phyloP scores from a whole-genome alignment of 2,888 invertebrate genomes.

The Cheilosia vulpina region DNA sequence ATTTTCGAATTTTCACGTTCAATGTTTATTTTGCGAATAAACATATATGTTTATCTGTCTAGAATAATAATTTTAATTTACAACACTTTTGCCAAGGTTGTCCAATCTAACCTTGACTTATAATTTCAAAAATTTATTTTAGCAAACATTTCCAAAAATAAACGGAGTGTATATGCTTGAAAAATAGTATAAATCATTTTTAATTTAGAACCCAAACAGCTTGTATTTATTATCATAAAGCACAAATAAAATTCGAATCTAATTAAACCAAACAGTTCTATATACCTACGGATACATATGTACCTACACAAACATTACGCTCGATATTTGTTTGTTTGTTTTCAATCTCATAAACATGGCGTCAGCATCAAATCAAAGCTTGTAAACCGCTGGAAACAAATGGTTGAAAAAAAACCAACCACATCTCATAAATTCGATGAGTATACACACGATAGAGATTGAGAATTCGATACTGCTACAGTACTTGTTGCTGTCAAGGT shows the following conservation, averaged over 20 bases:
- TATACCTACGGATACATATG: background rate
- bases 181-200: background rate
- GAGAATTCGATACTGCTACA: conserved; percentile 19
- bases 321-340: conserved; percentile 1
- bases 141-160: conserved; percentile 7
- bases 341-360: conserved; percentile 38
- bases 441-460: conserved; percentile 33
- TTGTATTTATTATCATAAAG: conserved; percentile 39
- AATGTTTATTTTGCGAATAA: background rate
- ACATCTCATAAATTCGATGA: conserved; percentile 36
- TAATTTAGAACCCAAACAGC: conserved; percentile 15
- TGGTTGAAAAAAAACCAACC: background rate
- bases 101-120: background rate
- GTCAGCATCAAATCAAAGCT: conserved; percentile 42
- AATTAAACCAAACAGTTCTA: conserved; percentile 31
- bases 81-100: background rate
- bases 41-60: conserved; percentile 2
- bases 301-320: conserved; percentile 30
- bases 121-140: conserved; percentile 17
- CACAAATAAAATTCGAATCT: conserved; percentile 42
- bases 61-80: background rate
- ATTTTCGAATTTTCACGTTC: background rate
- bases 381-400: conserved; percentile 37
- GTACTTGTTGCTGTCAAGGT: conserved; percentile 55
- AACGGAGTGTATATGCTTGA: background rate